Conservation (phyloP, 2,888 invertebrate genomes). For the Erpobdella octoculata region DNA sequence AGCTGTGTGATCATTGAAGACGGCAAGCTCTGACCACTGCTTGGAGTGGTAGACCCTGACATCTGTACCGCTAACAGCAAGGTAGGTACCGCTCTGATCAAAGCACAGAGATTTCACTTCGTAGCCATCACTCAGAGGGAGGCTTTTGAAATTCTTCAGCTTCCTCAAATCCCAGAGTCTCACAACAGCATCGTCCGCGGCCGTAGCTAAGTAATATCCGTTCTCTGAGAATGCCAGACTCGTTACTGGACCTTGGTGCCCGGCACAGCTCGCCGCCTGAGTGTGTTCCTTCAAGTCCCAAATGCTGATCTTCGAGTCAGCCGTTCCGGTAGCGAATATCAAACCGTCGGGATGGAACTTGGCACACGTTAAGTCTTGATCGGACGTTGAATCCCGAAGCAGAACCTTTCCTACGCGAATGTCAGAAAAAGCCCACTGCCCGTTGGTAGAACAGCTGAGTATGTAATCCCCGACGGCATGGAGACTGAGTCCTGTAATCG, state of each 20-base stretch:
- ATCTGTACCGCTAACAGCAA: conserved; percentile 93
- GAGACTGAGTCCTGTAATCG: conserved; percentile 89
- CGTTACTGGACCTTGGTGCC: conserved; percentile 88
- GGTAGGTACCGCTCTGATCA: conserved; percentile 94
- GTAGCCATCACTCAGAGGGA: conserved; percentile 83
- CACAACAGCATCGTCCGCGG: conserved; percentile 91
- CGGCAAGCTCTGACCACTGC: conserved; percentile 84
- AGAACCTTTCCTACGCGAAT: conserved; percentile 82
- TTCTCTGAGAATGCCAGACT: conserved; percentile 98
- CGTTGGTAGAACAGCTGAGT: conserved; percentile 55
- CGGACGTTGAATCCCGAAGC: conserved; percentile 61
- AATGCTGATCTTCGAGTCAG: conserved; percentile 90
- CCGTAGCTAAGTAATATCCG: conserved; percentile 88
- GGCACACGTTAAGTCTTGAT: conserved; percentile 71
- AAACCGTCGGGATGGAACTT: conserved; percentile 99
- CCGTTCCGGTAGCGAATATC: conserved; percentile 93
- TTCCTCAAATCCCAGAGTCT: conserved; percentile 98
- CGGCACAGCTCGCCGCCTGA: conserved; percentile 94
- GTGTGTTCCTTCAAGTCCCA: conserved; percentile 98
- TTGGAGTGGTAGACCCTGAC: conserved; percentile 87
- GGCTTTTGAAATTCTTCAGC: conserved; percentile 93
- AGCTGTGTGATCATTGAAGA: conserved; percentile 92
- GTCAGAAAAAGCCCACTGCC: conserved; percentile 92
- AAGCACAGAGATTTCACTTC: conserved; percentile 64
- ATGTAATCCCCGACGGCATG: conserved; percentile 98